Conservation (phyloP, 2,888 invertebrate genomes). For the Cordilura impudica region DNA sequence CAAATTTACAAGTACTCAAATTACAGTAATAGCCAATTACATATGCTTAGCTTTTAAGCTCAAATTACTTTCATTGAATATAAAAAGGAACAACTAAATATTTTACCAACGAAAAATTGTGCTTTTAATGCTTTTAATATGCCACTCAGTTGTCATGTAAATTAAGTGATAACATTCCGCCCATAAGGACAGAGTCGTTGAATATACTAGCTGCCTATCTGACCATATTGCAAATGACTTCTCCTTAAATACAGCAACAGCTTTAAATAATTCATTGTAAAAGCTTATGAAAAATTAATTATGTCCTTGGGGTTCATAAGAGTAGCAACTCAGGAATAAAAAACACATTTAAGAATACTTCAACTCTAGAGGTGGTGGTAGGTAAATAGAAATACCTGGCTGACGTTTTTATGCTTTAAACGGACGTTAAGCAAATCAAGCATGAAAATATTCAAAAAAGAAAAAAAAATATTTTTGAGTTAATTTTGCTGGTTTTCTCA, state of each 20-base stretch:
- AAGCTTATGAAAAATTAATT: constrained; percentile 76
- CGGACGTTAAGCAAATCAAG: constrained; percentile 42
- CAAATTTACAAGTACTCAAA: constrained; percentile 30
- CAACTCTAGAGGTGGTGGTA: background rate
- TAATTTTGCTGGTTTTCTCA: background rate
- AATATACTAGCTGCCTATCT: background rate
- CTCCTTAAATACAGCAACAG: background rate
- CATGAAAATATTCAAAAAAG: background rate
- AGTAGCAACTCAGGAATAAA: background rate
- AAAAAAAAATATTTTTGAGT: background rate
- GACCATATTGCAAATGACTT: constrained; percentile 10
- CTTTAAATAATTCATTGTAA: constrained; percentile 1
- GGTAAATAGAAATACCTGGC: constrained; percentile 42
- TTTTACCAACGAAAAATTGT: background rate
- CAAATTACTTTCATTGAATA: background rate
- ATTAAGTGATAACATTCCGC: constrained; percentile 52
- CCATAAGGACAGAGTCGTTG: constrained; percentile 12
- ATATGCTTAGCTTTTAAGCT: constrained; percentile 13
- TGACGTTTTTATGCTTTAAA: constrained; percentile 35
- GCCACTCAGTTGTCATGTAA: constrained; percentile 43
- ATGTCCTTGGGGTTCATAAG: constrained; percentile 73
- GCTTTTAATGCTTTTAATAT: background rate
- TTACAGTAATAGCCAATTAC: constrained; percentile 19
- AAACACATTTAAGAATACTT: constrained; percentile 23
- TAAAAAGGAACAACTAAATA: background rate